phyloP scores from a whole-genome alignment of 2,888 invertebrate genomes.

The Drosophila austrosaltans region DNA sequence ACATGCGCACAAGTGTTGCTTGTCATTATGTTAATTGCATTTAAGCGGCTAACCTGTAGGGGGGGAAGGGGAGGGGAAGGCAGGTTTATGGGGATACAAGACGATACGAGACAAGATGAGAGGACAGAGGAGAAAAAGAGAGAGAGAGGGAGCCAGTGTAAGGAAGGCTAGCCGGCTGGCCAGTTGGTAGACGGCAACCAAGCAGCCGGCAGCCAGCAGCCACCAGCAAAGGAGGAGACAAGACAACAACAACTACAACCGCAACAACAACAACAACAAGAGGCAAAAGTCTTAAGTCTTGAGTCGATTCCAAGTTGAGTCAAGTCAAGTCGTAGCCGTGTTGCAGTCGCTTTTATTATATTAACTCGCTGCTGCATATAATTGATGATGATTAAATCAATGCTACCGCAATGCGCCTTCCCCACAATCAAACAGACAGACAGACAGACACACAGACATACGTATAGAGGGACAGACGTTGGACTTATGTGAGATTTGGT shows the following conservation, averaged over 20 bases:
- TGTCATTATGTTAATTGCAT: slow-evolving; percentile 80
- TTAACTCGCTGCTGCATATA: slow-evolving; percentile 81
- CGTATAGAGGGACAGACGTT: background rate
- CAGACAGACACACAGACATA: slow-evolving; percentile 4
- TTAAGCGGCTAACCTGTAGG: slow-evolving; percentile 69
- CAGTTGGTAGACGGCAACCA: background rate
- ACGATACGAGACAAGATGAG: background rate
- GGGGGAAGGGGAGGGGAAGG: too few relatives aligned
- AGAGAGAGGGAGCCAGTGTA: too few relatives aligned
- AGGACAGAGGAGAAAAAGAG: background rate
- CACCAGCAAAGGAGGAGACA: background rate
- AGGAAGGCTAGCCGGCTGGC: background rate
- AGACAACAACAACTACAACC: background rate
- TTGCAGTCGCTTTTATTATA: slow-evolving; percentile 75
- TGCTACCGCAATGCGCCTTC: slow-evolving; percentile 80
- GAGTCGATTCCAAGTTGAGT: slow-evolving; percentile 16
- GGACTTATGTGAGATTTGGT: slow-evolving; percentile 11
- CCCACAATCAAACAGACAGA: slow-evolving; percentile 42
- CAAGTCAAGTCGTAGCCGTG: slow-evolving; percentile 24
- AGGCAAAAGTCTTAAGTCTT: slow-evolving; percentile 7
- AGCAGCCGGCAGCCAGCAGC: background rate
- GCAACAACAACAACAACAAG: background rate
- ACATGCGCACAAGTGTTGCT: slow-evolving; percentile 79
- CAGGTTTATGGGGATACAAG: too few relatives aligned
- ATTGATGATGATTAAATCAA: slow-evolving; percentile 83